Percentiles rank a stretch among this genome's conserved stretches.
These are phyloP conservation scores for Anarrhichthys ocellatus DNA, from an alignment of 2,113 vertebrate species.

Conservation along the genomic window DNA sequence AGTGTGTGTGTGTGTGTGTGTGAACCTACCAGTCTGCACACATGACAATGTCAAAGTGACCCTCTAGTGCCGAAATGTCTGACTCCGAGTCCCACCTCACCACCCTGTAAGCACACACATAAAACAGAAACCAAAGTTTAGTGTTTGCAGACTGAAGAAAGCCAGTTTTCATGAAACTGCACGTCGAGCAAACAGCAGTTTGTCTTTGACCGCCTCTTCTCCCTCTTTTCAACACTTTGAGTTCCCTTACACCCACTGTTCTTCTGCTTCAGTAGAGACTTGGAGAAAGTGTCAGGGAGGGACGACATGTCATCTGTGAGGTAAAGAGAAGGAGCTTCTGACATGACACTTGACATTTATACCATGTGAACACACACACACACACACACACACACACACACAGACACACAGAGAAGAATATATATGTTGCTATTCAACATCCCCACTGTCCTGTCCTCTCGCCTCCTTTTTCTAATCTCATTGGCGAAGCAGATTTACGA, in stretches of 20 bases:
- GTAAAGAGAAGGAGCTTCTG: slow-evolving; percentile 59
- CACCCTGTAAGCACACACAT: slow-evolving; percentile 83
- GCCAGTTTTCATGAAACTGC: neutral
- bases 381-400: neutral
- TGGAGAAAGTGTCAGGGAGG: slow-evolving; percentile 48
- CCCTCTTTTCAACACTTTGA: slow-evolving; percentile 8
- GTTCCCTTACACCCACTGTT: slow-evolving; percentile 61
- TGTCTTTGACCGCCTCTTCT: slow-evolving; percentile 11
- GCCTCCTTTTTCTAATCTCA: neutral
- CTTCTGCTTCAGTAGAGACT: slow-evolving; percentile 63
- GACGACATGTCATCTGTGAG: slow-evolving; percentile 65
- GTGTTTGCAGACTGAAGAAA: slow-evolving; percentile 18
- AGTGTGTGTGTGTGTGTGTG: slow-evolving; percentile 38
- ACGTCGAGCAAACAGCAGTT: slow-evolving; percentile 17
- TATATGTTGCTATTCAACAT: slow-evolving; percentile 12
- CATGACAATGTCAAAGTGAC: slow-evolving; percentile 98
- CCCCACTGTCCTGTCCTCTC: slow-evolving; percentile 18
- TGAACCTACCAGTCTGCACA: slow-evolving; percentile 98
- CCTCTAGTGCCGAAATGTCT: slow-evolving; percentile 94
- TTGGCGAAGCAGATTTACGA: neutral
- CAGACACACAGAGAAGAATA: neutral
- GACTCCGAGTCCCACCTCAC: slow-evolving; percentile 98
- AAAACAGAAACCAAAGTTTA: slow-evolving; percentile 27
- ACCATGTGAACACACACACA: slow-evolving; percentile 53
- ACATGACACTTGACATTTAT: slow-evolving; percentile 79